Evolutionary conservation across 1,140 invertebrate species (phyloP), one percentile per base, ranked within the genome.

Genomic region (Tetranychus urticae): DNA sequence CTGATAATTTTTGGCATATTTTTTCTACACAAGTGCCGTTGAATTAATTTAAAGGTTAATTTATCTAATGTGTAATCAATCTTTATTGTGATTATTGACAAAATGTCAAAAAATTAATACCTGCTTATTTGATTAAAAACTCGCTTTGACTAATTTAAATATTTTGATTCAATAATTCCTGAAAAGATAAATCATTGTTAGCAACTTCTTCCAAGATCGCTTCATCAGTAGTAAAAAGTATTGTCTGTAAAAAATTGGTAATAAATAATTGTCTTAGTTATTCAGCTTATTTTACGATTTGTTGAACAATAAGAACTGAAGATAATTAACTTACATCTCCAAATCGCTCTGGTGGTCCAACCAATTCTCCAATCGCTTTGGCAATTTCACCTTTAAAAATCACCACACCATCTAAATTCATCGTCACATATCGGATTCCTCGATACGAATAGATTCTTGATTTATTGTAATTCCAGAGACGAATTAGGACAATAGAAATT

Each of bases 391-490:
- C 84, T 66, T 77, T 77, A 70, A 87, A 88, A 66, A 86, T 82
- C 3, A 76, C 65, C 47, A 71, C 68, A 36, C 78, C 78, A 68
- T 87, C 82, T 56, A 88, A 69, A n/a, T 23, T 52, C 5, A 88
- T 80, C 47, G 79, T 74, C 3, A 86, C 72, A 67, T 84, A 74
- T 67, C 78, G 80, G 12, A 79, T 81, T 63, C 85, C 85, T 64
- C 84, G 76, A 62, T 80, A 80, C 1, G 83, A 85, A 74, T 87
- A 82, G 63, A 86, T 86, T 63, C 84, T 74, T 1, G 84, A 86
- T 71, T 87, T 86, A 69, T 88, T 88, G 68, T 88, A 88, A 71
- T 88, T 88, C 84, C 85, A 87, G 67, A 87, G 80, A 69, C 84
- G 76, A 58, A 86, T 76, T 68, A 87, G 71, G 33, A 83, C 82